Conservation (phyloP, 2,797 vertebrate species). For the Pagetopsis macropterus region DNA sequence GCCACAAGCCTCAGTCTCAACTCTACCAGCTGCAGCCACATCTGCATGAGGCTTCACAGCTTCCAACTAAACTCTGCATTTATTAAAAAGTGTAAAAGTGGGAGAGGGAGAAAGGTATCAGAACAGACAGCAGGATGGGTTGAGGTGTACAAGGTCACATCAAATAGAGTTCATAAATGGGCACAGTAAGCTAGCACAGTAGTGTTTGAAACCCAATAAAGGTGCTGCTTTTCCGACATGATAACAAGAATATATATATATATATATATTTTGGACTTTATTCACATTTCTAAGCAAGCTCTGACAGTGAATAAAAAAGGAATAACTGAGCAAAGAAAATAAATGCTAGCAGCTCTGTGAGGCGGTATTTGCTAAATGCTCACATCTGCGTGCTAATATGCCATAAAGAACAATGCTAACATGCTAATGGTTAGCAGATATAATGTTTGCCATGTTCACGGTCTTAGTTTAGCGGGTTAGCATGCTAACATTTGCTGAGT, state of each 20-base stretch:
- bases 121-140: neutral
- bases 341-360: too few species aligned
- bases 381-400: too few species aligned
- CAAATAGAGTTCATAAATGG: neutral
- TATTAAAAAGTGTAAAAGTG: neutral
- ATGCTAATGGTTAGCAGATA: neutral
- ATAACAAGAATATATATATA: too few species aligned
- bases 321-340: neutral
- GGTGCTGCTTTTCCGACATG: neutral
- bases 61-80: neutral
- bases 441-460: neutral
- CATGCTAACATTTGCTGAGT: neutral
- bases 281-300: neutral
- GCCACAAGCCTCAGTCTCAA: conserved; percentile 38
- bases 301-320: neutral
- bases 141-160: neutral
- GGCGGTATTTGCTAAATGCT: too few species aligned
- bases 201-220: too few species aligned
- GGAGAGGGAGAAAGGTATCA: neutral
- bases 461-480: neutral
- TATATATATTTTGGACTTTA: neutral
- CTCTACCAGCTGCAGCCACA: conserved; percentile 32
- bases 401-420: too few species aligned
- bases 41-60: neutral
- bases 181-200: neutral